Conservation (phyloP, 2,797 vertebrate species). For the Pseudomugil gertrudae region DNA sequence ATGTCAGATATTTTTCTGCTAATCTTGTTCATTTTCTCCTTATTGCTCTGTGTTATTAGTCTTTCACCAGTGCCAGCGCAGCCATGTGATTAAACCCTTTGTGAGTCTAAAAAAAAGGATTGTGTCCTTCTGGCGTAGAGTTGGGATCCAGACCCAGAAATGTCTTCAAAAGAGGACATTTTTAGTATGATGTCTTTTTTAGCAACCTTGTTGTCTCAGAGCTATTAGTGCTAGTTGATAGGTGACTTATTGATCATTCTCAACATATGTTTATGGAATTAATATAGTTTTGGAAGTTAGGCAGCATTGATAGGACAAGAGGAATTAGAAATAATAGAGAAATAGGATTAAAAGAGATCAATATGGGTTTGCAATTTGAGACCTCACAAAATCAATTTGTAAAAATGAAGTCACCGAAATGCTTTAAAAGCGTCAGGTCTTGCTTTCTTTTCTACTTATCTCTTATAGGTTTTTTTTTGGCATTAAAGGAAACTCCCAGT, state of each 20-base stretch:
- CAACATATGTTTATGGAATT: background rate
- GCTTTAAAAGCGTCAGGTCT: background rate
- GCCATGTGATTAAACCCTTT: background rate
- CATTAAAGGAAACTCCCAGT: background rate
- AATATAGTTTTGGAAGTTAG: background rate
- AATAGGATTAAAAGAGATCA: background rate
- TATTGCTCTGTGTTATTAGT: background rate
- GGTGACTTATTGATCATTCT: background rate
- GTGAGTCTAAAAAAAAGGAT: background rate
- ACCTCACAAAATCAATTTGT: conserved; percentile 7
- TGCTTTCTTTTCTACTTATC: background rate
- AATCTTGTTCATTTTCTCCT: background rate
- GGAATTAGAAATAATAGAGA: conserved; percentile 5
- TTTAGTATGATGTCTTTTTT: background rate
- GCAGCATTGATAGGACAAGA: background rate
- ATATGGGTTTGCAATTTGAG: conserved; percentile 5
- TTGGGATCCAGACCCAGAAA: background rate
- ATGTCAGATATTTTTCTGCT: background rate
- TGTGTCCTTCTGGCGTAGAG: background rate
- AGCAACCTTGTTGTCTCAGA: conserved; percentile 5
- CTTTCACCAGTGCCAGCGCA: background rate
- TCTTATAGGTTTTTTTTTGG: background rate
- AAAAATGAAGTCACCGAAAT: background rate
- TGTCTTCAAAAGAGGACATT: background rate
- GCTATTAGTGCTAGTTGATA: conserved; percentile 1